Evolutionary conservation across 2,888 invertebrate species (phyloP).

Genomic region (Drosophila heteroneura): DNA sequence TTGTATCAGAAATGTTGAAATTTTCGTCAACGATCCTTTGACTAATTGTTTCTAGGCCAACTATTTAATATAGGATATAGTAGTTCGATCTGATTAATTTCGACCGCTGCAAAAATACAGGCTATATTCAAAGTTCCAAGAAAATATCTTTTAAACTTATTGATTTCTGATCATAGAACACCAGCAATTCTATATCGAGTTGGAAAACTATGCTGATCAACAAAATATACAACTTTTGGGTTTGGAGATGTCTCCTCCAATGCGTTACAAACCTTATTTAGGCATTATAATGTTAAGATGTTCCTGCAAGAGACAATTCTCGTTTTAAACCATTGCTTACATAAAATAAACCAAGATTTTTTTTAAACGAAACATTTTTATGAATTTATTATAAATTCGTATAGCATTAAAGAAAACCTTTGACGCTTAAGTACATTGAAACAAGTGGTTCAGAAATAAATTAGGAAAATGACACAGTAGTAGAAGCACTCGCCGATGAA

Average conservation of each 20-base stretch:
- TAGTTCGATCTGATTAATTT: neutral
- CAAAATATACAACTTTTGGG: neutral
- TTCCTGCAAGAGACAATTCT: neutral
- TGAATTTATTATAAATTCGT: conserved; percentile 77
- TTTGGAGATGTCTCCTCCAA: neutral
- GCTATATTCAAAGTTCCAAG: neutral
- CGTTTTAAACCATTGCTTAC: neutral
- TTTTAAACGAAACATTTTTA: conserved; percentile 52
- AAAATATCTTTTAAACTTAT: neutral
- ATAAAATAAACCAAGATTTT: neutral
- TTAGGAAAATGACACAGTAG: conserved; percentile 37
- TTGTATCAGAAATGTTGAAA: neutral
- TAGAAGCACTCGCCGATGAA: conserved; percentile 25
- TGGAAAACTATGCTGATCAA: neutral
- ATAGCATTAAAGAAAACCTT: conserved; percentile 37
- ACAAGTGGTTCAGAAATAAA: conserved; percentile 39
- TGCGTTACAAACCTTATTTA: neutral
- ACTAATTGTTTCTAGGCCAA: too few species aligned
- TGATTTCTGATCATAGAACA: neutral
- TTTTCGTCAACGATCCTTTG: too few species aligned
- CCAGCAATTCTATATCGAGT: neutral
- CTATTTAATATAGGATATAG: neutral
- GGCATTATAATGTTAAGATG: neutral
- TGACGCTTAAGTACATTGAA: conserved; percentile 44
- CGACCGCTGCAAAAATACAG: neutral